Conservation (phyloP, 2,797 vertebrate species). For the Brachymystax lenok region DNA sequence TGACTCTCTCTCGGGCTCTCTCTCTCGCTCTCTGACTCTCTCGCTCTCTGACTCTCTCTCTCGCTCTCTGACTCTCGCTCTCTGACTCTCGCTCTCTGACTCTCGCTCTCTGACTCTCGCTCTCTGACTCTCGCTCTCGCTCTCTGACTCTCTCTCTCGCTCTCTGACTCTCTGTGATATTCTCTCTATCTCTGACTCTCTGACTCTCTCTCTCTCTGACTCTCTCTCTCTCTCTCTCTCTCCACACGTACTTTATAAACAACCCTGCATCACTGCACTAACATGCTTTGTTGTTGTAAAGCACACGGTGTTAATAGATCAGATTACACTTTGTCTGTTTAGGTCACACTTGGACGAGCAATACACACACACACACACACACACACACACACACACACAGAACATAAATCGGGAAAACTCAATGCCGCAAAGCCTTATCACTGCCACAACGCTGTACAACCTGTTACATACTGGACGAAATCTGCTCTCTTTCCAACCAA, state of each 20-base stretch:
- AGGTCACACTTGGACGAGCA: neutral
- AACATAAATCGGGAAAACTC: neutral
- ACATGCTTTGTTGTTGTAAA: constrained; percentile 11
- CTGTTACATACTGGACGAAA: neutral
- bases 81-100: too few species aligned
- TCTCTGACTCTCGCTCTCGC: constrained; percentile 5
- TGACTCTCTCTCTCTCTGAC: neutral
- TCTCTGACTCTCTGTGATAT: constrained; percentile 18
- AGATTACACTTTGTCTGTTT: neutral
- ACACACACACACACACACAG: too few species aligned
- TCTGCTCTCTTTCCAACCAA: too few species aligned
- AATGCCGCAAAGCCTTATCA: neutral
- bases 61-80: neutral
- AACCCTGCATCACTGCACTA: neutral
- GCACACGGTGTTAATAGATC: constrained; percentile 2
- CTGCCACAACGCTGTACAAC: neutral
- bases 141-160: neutral
- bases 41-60: neutral
- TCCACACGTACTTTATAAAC: neutral
- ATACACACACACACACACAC: too few species aligned
- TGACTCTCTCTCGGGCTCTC: constrained; percentile 19
- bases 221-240: neutral
- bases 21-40: constrained; percentile 4
- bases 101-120: constrained; percentile 10
- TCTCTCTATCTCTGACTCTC: constrained; percentile 8